Conservation (phyloP, 2,888 invertebrate species). For the Rotaria socialis region DNA sequence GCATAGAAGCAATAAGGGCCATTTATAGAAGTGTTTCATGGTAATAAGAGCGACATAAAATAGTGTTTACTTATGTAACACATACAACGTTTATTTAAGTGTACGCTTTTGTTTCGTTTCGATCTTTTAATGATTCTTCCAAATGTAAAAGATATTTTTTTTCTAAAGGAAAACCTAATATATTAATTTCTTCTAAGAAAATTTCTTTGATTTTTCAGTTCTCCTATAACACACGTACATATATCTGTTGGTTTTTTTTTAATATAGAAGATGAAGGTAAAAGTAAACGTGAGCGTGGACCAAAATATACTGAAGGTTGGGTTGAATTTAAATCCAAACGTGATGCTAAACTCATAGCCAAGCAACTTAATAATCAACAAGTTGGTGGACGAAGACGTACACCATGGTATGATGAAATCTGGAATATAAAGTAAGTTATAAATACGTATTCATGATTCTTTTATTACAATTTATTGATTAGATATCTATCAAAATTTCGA, state of each 20-base stretch:
- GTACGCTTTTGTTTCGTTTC: too few species aligned
- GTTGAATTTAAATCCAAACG: slow-evolving; percentile 42
- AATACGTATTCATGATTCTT: neutral
- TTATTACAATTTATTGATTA: neutral
- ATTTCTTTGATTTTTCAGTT: too few species aligned
- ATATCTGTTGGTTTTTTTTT: neutral
- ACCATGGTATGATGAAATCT: slow-evolving; percentile 46
- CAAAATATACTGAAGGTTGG: slow-evolving; percentile 45
- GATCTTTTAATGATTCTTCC: too few species aligned
- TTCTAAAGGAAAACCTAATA: too few species aligned
- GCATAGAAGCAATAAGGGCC: too few species aligned
- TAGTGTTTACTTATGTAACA: too few species aligned
- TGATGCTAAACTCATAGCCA: slow-evolving; percentile 38
- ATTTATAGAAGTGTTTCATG: too few species aligned
- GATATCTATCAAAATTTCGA: slow-evolving; percentile 42
- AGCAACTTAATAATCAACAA: slow-evolving; percentile 41
- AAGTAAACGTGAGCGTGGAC: slow-evolving; percentile 35
- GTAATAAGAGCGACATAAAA: too few species aligned
- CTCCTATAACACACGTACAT: too few species aligned
- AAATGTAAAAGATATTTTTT: too few species aligned
- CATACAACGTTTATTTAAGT: too few species aligned
- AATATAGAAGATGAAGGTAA: neutral
- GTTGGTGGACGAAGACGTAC: slow-evolving; percentile 41
- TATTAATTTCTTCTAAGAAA: too few species aligned
- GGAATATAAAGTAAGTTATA: slow-evolving; percentile 41